Conservation (phyloP, 2,888 invertebrate species). For the Volucella zonaria region DNA sequence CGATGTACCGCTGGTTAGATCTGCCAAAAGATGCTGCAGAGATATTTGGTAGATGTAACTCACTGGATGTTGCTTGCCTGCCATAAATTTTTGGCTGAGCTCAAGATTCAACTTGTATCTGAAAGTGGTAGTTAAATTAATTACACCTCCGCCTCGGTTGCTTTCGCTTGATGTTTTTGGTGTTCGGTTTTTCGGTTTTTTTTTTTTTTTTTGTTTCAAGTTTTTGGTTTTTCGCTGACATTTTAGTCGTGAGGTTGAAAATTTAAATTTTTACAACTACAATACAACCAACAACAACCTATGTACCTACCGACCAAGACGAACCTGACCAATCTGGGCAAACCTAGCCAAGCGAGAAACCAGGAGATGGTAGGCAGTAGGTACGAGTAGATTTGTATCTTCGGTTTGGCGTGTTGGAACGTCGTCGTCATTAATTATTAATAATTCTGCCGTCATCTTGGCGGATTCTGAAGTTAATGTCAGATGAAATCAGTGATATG, state of each 20-base stretch:
- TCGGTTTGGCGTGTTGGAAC: neutral
- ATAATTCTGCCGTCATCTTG: conserved; percentile 61
- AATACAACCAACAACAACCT: neutral
- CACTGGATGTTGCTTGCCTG: neutral
- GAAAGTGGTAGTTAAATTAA: conserved; percentile 61
- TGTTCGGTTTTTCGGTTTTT: no score
- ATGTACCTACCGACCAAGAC: conserved; percentile 2
- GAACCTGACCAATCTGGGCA: no score
- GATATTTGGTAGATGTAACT: conserved; percentile 23
- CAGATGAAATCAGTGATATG: conserved; percentile 49
- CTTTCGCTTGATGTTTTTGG: conserved; percentile 52
- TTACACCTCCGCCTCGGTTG: conserved; percentile 52
- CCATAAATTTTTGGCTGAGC: conserved; percentile 2
- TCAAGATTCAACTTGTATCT: conserved; percentile 2
- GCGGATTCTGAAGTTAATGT: conserved; percentile 50
- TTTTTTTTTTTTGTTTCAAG: neutral
- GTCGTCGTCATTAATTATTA: conserved; percentile 58
- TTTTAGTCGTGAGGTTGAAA: conserved; percentile 62
- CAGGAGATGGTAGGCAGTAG: no score
- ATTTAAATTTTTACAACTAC: conserved; percentile 62
- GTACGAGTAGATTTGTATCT: conserved; percentile 57
- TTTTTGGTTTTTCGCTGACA: conserved; percentile 34
- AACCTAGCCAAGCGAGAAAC: no score
- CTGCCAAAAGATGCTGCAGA: conserved; percentile 40
- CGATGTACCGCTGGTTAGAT: conserved; percentile 42